These are phyloP conservation scores for Phalacrocorax pelagicus DNA, from an alignment of 2,113 vertebrate genomes.

Conservation along the genomic window DNA sequence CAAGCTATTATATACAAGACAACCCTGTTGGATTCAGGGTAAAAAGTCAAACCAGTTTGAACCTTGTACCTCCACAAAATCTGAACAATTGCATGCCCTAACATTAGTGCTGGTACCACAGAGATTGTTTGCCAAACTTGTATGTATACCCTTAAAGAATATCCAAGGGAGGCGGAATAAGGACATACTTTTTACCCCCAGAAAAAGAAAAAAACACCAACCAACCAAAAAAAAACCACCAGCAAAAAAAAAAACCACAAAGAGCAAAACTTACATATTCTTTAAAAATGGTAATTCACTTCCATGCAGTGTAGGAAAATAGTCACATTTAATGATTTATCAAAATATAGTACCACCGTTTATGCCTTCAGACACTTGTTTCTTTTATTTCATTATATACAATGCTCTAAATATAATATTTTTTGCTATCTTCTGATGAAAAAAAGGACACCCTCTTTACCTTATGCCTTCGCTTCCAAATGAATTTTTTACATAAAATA, in stretches of 20 bases:
- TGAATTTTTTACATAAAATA: not conserved
- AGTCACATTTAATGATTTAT: not conserved
- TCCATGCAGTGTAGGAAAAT: not conserved
- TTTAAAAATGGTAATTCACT: not conserved
- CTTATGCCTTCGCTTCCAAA: not conserved
- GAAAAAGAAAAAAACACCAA: not conserved
- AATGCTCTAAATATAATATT: not conserved
- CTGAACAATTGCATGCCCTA: not conserved
- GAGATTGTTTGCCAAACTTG: not conserved
- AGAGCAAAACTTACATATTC: fast-evolving
- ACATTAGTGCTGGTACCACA: too few species aligned
- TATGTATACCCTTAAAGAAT: not conserved
- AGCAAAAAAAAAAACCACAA: not conserved
- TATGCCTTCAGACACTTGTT: not conserved
- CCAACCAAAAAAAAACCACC: not conserved
- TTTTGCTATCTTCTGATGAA: not conserved
- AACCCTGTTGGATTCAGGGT: not conserved
- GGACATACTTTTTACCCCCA: not conserved
- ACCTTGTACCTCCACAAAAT: not conserved
- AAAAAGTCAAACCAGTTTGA: not conserved
- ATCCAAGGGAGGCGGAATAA: not conserved
- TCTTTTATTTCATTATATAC: not conserved
- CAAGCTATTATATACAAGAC: not conserved
- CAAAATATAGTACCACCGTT: not conserved
- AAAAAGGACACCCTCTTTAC: not conserved